These are phyloP conservation scores for Lamellibrachia luymesi DNA, from an alignment of 1,140 invertebrate species.

Conservation along the genomic window DNA sequence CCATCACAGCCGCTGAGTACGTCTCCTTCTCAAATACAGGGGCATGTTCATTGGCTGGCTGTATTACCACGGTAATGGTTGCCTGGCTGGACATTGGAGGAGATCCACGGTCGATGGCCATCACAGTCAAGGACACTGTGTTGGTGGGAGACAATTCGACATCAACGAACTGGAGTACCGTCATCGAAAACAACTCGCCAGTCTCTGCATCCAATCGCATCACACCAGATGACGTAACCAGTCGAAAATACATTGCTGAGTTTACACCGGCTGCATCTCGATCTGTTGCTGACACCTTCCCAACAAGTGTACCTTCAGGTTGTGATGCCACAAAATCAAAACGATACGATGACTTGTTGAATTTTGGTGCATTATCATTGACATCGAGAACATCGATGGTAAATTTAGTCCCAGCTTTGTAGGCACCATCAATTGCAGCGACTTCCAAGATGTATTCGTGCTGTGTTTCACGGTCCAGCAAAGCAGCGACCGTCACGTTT, in stretches of 20 bases:
- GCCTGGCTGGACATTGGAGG: slow-evolving; percentile 73
- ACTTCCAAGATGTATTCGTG: slow-evolving; percentile 75
- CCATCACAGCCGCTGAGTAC: slow-evolving; percentile 68
- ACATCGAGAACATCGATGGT: slow-evolving; percentile 78
- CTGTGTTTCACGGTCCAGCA: slow-evolving; percentile 59
- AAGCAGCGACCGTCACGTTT: slow-evolving; percentile 84
- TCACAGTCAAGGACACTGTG: slow-evolving; percentile 76
- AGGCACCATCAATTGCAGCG: slow-evolving; percentile 74
- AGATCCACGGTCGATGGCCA: slow-evolving; percentile 92
- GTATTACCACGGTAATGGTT: slow-evolving; percentile 42
- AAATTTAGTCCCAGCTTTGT: slow-evolving; percentile 68
- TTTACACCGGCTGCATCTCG: slow-evolving; percentile 88
- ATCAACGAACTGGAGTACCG: slow-evolving; percentile 72
- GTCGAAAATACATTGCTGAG: slow-evolving; percentile 82
- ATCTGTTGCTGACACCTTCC: slow-evolving; percentile 81
- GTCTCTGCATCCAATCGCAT: slow-evolving; percentile 87
- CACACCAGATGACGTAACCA: slow-evolving; percentile 85
- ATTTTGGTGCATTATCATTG: slow-evolving; percentile 51
- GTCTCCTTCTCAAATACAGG: slow-evolving; percentile 45
- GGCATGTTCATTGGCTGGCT: slow-evolving; percentile 51
- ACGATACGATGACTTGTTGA: slow-evolving; percentile 32
- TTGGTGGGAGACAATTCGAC: slow-evolving; percentile 79
- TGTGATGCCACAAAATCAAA: slow-evolving; percentile 70
- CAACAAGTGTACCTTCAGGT: slow-evolving; percentile 69
- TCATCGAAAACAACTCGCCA: slow-evolving; percentile 85